Base-by-base conservation (phyloP, 2,888 invertebrate species). In the Seira musarum region DNA sequence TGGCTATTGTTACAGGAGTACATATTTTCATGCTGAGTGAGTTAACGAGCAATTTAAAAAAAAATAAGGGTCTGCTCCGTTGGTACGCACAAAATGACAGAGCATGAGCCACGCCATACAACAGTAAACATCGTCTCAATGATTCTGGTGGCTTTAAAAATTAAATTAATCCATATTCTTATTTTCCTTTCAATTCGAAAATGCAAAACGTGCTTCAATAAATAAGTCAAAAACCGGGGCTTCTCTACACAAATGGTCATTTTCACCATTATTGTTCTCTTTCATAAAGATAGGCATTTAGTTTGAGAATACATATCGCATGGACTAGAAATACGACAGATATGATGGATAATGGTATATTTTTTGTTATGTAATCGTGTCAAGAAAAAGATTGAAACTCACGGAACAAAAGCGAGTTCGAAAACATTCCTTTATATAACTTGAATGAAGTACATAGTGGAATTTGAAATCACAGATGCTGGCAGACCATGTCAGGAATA, bases 41-140 rank as follows among this genome's bases (percentile, higher is more conserved):
- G 70, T 19, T 70, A 70, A 70, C 61, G 61, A 70, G 61, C 61
- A 70, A 70, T 8, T 70, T 70, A 60, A 70, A 68, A 68, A 67
- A 40, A 22, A 24, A 68, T 68, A 17, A 49, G 24, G n/a, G 17
- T 1, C 25, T 8, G 6, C 30, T 30, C 5, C 30, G 8, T 30
- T 30, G 3, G 8, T 30, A 30, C 8, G 8, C 8, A 5, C 30
- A 30, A 30, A 67, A 21, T 30, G 17, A 22, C 2, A 24, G 24
- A 15, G n/a, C 67, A 49, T 22, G 46, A 40, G 46, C 63, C 60
- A 19, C 19, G 19, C 60, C 19, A 60, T 19, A 60, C 19, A 19
- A 21, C 17, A 15, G 53, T 2, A 53, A 19, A 10, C 17, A 60
- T 1, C 19, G 19, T 19, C 19, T 15, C 30, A 8, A 30, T 30